These are phyloP conservation scores for Anoura caudifer DNA, from an alignment of 2,113 vertebrate species.

Conservation along the genomic window DNA sequence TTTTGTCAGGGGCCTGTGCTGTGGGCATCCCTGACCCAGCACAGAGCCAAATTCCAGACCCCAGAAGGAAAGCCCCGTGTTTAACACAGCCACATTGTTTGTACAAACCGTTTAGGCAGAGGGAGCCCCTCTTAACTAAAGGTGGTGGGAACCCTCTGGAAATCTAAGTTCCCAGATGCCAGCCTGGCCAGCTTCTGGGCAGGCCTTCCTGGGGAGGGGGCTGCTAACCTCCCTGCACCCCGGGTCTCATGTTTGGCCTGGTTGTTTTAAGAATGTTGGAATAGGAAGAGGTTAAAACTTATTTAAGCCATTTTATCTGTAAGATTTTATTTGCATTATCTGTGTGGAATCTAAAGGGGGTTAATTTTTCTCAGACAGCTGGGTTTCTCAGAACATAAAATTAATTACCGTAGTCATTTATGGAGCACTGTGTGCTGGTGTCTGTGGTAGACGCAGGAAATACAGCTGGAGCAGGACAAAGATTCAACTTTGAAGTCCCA, in stretches of 20 bases:
- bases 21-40: neutral
- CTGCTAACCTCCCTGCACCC: neutral
- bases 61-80: neutral
- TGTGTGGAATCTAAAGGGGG: neutral
- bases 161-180: neutral
- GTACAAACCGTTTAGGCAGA: neutral
- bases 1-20: neutral
- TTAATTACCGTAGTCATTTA: neutral
- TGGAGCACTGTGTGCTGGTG: neutral
- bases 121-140: neutral
- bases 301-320: neutral
- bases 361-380: neutral
- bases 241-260: neutral
- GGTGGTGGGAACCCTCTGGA: neutral
- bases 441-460: neutral
- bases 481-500: neutral
- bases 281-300: neutral
- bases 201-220: neutral
- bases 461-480: neutral
- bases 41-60: neutral
- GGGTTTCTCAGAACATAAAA: neutral
- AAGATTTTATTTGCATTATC: neutral
- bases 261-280: neutral
- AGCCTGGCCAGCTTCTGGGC: neutral
- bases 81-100: accelerated